Evolutionary conservation across 2,888 invertebrate species (phyloP).

Genomic region (Bugula neritina): DNA sequence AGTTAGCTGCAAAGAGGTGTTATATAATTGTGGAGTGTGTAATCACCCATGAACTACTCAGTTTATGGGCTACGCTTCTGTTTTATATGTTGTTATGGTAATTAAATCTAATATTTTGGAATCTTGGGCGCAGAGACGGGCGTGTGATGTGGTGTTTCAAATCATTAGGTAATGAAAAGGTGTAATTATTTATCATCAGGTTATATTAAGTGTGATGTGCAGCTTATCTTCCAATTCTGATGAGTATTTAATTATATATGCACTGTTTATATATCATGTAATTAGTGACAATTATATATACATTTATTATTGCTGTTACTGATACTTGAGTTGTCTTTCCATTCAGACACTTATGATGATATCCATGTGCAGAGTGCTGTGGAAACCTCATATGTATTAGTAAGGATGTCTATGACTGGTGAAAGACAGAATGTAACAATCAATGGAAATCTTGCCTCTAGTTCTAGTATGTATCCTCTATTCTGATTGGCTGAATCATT

Average conservation of each 20-base stretch:
- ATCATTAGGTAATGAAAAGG: too few relatives aligned
- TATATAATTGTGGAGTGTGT: too few relatives aligned
- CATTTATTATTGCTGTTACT: background rate
- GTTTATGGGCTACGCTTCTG: too few relatives aligned
- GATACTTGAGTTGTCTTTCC: background rate
- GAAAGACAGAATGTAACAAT: background rate
- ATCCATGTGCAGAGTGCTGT: background rate
- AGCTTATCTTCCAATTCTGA: too few relatives aligned
- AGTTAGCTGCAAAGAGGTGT: too few relatives aligned
- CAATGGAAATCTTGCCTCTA: background rate
- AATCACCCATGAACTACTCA: too few relatives aligned
- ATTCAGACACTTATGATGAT: constrained; percentile 2
- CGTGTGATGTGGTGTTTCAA: too few relatives aligned
- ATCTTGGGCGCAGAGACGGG: background rate
- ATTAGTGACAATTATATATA: background rate
- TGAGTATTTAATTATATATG: too few relatives aligned
- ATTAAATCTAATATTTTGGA: background rate
- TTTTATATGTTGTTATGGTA: background rate
- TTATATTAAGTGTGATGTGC: too few relatives aligned
- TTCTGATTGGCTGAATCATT: background rate
- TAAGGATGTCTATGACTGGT: background rate
- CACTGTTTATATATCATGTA: too few relatives aligned
- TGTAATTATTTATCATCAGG: too few relatives aligned
- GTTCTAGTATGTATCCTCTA: background rate
- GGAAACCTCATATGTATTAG: background rate